phyloP scores from a whole-genome alignment of 2,797 vertebrate species.

The Sphenopsis melanotis region DNA sequence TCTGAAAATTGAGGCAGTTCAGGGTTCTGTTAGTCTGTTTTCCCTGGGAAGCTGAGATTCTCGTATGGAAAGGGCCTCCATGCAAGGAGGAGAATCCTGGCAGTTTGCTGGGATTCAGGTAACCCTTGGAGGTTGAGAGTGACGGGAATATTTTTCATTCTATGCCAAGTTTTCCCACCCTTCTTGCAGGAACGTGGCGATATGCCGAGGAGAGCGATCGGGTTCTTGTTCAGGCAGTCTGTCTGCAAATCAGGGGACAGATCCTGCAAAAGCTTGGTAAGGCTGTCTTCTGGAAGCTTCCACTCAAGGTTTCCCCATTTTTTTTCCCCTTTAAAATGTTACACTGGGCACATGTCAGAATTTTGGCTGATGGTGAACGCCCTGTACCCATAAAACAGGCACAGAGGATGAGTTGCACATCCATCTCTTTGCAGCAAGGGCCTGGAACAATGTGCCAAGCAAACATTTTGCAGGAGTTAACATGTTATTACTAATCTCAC shows the following conservation, averaged over 20 bases:
- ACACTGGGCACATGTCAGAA: background rate
- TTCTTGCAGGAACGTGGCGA: constrained; percentile 83
- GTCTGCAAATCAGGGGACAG: constrained; percentile 91
- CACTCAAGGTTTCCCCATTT: background rate
- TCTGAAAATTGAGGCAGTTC: background rate
- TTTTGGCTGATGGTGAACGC: background rate
- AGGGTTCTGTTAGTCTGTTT: background rate
- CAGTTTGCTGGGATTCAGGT: background rate
- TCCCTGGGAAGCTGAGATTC: background rate
- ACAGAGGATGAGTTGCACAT: background rate
- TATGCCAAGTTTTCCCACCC: background rate
- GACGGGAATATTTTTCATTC: background rate
- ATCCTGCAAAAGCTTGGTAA: constrained; percentile 93
- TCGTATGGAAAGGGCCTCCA: background rate
- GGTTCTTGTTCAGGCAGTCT: constrained; percentile 88
- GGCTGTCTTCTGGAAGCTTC: background rate
- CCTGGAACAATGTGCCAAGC: background rate
- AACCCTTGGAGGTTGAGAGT: background rate
- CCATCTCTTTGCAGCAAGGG: background rate
- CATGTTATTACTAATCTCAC: background rate
- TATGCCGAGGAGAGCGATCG: constrained; percentile 83
- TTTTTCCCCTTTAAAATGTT: background rate
- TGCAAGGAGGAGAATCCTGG: background rate
- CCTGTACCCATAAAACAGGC: background rate
- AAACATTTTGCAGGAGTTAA: background rate